Conservation (phyloP, 2,888 invertebrate species). For the Apamea epomidion region DNA sequence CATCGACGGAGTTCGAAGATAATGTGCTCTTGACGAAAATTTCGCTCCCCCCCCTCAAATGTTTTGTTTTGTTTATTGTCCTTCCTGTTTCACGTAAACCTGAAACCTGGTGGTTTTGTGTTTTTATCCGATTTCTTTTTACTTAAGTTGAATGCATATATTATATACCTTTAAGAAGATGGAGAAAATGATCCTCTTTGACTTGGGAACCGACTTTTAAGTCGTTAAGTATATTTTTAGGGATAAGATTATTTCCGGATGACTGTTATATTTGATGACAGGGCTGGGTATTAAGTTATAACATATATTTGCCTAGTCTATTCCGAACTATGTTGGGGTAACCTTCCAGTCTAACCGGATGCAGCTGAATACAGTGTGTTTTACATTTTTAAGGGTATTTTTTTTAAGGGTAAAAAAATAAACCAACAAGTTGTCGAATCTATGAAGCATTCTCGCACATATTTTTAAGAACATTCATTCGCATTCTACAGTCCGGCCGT, state of each 20-base stretch:
- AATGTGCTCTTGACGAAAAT: conserved; percentile 41
- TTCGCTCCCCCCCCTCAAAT: conserved; percentile 16
- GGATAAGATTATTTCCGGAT: background rate
- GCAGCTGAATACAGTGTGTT: background rate
- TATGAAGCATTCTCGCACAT: background rate
- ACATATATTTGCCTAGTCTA: background rate
- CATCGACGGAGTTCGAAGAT: conserved; percentile 61
- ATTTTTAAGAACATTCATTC: background rate
- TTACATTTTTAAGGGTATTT: too few relatives aligned
- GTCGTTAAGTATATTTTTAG: background rate
- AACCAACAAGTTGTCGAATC: background rate
- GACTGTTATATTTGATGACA: background rate
- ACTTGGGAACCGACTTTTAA: conserved; percentile 16
- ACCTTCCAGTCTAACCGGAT: background rate
- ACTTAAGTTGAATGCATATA: conserved; percentile 25
- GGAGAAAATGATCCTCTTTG: conserved; percentile 8
- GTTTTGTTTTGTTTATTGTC: conserved; percentile 53
- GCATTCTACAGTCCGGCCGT: background rate
- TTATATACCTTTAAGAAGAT: conserved; percentile 7
- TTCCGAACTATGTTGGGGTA: background rate
- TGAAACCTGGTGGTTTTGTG: conserved; percentile 38
- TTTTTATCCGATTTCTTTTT: conserved; percentile 30
- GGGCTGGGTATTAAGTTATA: background rate
- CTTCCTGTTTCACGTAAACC: conserved; percentile 12
- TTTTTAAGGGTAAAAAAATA: too few relatives aligned